Conservation (phyloP, 1,140 invertebrate genomes). For the Megathymus violae region DNA sequence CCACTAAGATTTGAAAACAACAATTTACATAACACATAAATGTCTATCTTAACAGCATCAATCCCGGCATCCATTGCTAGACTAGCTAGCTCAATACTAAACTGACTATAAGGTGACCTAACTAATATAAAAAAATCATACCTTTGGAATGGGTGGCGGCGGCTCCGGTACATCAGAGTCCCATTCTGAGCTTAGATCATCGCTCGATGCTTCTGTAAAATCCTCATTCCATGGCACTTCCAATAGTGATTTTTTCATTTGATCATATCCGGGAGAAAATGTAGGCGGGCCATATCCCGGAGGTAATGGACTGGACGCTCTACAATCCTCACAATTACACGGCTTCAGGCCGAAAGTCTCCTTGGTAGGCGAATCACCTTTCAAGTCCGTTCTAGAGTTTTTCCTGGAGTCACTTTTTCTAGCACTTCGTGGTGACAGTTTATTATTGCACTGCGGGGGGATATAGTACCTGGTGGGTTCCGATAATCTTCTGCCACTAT, state of each 20-base stretch:
- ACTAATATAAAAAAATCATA: conserved; percentile 45
- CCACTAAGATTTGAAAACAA: no score
- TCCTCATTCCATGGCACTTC: conserved; percentile 89
- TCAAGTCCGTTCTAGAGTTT: conserved; percentile 60
- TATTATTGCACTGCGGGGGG: conserved; percentile 76
- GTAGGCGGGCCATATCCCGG: conserved; percentile 76
- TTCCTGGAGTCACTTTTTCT: conserved; percentile 65
- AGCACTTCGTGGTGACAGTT: conserved; percentile 71
- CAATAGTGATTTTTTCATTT: conserved; percentile 90
- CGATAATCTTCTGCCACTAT: conserved; percentile 63
- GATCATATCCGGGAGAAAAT: conserved; percentile 88
- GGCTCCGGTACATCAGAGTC: conserved; percentile 90
- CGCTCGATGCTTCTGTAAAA: conserved; percentile 93
- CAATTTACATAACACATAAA: no score
- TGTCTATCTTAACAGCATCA: no score
- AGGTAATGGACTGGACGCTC: conserved; percentile 71
- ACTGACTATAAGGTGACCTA: no score
- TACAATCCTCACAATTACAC: conserved; percentile 76
- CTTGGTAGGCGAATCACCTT: conserved; percentile 53
- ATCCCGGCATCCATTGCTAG: no score
- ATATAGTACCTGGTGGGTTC: conserved; percentile 73
- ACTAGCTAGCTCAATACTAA: no score
- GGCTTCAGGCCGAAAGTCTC: conserved; percentile 71
- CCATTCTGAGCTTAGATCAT: conserved; percentile 95
- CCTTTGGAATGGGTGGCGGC: conserved; percentile 69